Evolutionary conservation across 2,113 vertebrate genomes (phyloP), one percentile per base, ranked within the genome.

Genomic region (Ciconia stormi): DNA sequence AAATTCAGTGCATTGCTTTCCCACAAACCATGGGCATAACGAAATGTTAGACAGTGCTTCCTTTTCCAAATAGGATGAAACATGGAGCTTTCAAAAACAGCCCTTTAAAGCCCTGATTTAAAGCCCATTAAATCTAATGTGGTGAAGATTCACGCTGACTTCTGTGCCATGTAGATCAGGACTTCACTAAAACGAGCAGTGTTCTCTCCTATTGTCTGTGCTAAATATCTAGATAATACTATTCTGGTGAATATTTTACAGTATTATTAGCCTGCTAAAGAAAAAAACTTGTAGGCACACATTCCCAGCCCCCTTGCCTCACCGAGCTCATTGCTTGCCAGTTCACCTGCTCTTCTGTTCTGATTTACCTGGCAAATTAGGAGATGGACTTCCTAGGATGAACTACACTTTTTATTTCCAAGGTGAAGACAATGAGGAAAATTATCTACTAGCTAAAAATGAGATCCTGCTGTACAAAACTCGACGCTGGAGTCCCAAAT

Each of bases 1-100:
- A 96, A 95, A 97, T 95, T 93, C 40, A 27, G 67, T 62, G 67
- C 83, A 65, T 90, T 95, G 55, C 61, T 96, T 94, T 97, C 62
- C 66, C 74, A 85, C 93, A 97, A 96, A 89, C 63, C 23, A 17
- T 16, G 23, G 84, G 88, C 74, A 93, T 96, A 94, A 95, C 14
- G 6, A 85, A 84, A 56, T 36, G 21, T 69, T 88, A 72, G 76
- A 71, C 76, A 92, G 55, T 4, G 29, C 74, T 88, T 81, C 84
- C 52, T 96, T 89, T 93, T 49, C 44, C 82, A 82, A 76, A 83
- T 63, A 77, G 86, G 95, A 87, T 87, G 67, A 96, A 96, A 89
- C 27, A 25, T 46, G 91, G 83, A 82, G 53, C 93, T 97, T 95
- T 95, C 69, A 69, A 91, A 92, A 85, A 3, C 67, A 92, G 25